Percentiles rank a stretch among this genome's conserved stretches.
Evolutionary conservation across 2,888 invertebrate species (phyloP).

Genomic region (Ichneumon xanthorius): DNA sequence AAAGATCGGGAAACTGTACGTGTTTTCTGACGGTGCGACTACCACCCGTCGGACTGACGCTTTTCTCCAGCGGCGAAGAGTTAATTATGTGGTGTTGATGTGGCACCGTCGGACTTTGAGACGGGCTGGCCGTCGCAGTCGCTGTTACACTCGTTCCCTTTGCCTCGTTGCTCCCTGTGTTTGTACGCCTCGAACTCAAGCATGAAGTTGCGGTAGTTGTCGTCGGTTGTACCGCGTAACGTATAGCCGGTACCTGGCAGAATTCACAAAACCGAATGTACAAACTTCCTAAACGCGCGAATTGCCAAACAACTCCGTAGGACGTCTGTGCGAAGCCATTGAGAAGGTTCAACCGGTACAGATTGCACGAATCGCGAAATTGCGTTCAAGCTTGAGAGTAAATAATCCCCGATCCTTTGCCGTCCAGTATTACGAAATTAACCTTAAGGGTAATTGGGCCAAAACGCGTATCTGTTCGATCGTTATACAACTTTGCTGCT

Average conservation of each 20-base stretch:
- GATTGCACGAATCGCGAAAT: background rate
- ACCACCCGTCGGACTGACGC: conserved; percentile 80
- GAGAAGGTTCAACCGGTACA: background rate
- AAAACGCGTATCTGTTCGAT: no score
- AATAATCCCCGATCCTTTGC: background rate
- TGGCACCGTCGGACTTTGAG: conserved; percentile 86
- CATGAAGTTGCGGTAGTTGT: conserved; percentile 86
- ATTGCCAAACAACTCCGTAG: background rate
- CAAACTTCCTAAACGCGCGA: conserved; percentile 8
- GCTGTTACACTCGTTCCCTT: conserved; percentile 81
- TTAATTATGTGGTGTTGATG: conserved; percentile 77
- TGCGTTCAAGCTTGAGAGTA: background rate
- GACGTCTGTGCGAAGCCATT: background rate
- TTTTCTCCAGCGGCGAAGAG: conserved; percentile 70
- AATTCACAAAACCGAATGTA: conserved; percentile 9
- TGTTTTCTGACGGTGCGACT: conserved; percentile 88
- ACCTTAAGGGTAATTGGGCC: background rate
- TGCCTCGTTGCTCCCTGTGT: conserved; percentile 85
- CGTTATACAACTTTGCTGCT: no score
- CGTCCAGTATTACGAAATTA: background rate
- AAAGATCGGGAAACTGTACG: conserved; percentile 89
- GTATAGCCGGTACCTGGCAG: conserved; percentile 86
- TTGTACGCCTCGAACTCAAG: conserved; percentile 82
- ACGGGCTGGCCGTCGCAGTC: conserved; percentile 84
- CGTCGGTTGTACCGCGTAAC: conserved; percentile 86